Base-by-base conservation (phyloP, 2,888 invertebrate species). In the Proisotoma minuta region DNA sequence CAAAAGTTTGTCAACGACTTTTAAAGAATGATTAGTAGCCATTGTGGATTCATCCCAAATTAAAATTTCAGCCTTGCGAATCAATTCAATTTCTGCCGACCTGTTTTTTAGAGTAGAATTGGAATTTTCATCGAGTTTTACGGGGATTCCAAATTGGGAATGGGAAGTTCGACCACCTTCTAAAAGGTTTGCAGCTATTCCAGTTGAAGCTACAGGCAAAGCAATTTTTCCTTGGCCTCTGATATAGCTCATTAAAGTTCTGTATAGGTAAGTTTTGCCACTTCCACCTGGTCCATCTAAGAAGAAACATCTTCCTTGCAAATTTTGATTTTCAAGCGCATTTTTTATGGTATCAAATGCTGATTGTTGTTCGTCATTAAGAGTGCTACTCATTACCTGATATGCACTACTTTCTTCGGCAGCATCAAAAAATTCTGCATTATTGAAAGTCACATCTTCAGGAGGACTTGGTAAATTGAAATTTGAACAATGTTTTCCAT, bases 251-350 rank as follows among this genome's bases (percentile, higher is more conserved):
- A 66, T 59, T 3, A 76, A 47, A 8, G 73, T 72, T 47, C 70
- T 73, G 59, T 76, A 77, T 1, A 78, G 60, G 62, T 72, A 78
- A 2, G 78, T 79, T 72, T 79, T 79, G 2, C 78, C 79, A 22
- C 77, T 76, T 18, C 78, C 79, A 4, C 77, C 78, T 1, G 78
- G 77, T 15, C 77, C 78, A 70, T 79, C 78, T 5, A 78, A 57
- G 64, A 77, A 77, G 48, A 75, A 67, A 29, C 63, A 61, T 1
- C 50, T 20, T 22, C 34, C 2, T 10, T 23, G 34, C 4, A 10
- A 5, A 2, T 23, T 24, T 20, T 43, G 28, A 48, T 53, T 20
- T 8, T 40, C 50, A 1, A 49, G 23, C 15, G 60, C 52, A 22
- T 2, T 15, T 29, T 56, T 47, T 2, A 60, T 58, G 10, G 12